Evolutionary conservation across 1,140 invertebrate genomes (phyloP).

Genomic region (Acromyrmex heyeri): DNA sequence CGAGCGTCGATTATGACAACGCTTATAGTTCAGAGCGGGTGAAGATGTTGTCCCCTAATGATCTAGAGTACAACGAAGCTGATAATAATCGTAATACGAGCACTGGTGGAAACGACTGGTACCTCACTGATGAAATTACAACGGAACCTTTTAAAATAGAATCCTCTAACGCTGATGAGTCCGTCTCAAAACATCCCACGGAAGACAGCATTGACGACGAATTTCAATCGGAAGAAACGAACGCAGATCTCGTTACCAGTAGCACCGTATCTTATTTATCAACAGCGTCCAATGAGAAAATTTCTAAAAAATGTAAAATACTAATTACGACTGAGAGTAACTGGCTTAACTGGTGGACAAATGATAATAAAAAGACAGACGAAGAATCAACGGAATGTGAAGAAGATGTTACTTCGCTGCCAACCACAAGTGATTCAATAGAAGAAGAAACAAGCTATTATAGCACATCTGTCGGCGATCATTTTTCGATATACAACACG

Average conservation of each 20-base stretch:
- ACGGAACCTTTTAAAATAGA: slow-evolving; percentile 14
- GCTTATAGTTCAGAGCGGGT: slow-evolving; percentile 21
- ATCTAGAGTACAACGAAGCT: slow-evolving; percentile 11
- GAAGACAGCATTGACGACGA: neutral
- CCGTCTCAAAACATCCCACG: neutral
- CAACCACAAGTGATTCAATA: neutral
- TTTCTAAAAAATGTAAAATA: neutral
- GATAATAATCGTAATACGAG: slow-evolving; percentile 17
- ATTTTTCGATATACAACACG: neutral
- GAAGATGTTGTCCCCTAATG: slow-evolving; percentile 13
- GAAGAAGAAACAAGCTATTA: neutral
- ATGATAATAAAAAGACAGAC: neutral
- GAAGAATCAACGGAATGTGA: slow-evolving; percentile 17
- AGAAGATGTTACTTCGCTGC: neutral
- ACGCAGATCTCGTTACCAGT: neutral
- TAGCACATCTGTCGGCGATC: neutral
- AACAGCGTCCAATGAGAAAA: neutral
- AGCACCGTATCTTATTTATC: neutral
- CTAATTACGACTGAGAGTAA: neutral
- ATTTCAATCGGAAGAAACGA: slow-evolving; percentile 2
- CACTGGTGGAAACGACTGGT: neutral
- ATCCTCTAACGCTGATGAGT: slow-evolving; percentile 16
- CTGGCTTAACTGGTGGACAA: neutral
- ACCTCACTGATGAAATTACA: slow-evolving; percentile 28
- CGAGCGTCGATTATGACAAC: slow-evolving; percentile 6